Conservation (phyloP, 2,888 invertebrate genomes). For the Stenoptilia bipunctidactyla region DNA sequence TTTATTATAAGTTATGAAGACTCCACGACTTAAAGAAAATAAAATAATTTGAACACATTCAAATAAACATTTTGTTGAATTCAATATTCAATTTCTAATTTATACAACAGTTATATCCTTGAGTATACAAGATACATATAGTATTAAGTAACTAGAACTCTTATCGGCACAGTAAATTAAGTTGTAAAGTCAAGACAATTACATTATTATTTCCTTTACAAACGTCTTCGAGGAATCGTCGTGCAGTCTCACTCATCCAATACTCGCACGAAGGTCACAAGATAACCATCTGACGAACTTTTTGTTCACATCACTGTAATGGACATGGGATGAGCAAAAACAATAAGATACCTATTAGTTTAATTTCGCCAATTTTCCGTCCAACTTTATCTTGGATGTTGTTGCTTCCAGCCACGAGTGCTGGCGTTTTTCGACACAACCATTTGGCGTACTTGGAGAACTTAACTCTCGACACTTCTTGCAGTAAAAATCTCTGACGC, state of each 20-base stretch:
- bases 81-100: too few relatives aligned
- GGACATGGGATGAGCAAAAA: constrained; percentile 41
- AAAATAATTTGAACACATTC: too few relatives aligned
- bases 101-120: too few relatives aligned
- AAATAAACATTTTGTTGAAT: too few relatives aligned
- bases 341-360: constrained; percentile 47
- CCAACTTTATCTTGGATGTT: constrained; percentile 51
- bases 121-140: too few relatives aligned
- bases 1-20: too few relatives aligned
- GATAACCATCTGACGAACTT: constrained; percentile 36
- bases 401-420: constrained; percentile 39
- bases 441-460: constrained; percentile 20
- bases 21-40: too few relatives aligned
- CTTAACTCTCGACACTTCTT: constrained; percentile 45
- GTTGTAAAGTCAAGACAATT: too few relatives aligned
- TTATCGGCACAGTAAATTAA: too few relatives aligned
- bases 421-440: constrained; percentile 29
- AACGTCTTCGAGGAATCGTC: too few relatives aligned
- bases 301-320: constrained; percentile 27
- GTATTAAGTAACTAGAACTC: too few relatives aligned
- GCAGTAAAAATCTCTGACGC: constrained; percentile 52
- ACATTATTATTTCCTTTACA: too few relatives aligned
- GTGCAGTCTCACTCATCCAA: constrained; percentile 11
- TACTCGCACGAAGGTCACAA: constrained; percentile 35
- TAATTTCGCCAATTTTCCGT: constrained; percentile 64